Conservation (phyloP, 2,113 vertebrate species). For the Nerophis lumbriciformis region DNA sequence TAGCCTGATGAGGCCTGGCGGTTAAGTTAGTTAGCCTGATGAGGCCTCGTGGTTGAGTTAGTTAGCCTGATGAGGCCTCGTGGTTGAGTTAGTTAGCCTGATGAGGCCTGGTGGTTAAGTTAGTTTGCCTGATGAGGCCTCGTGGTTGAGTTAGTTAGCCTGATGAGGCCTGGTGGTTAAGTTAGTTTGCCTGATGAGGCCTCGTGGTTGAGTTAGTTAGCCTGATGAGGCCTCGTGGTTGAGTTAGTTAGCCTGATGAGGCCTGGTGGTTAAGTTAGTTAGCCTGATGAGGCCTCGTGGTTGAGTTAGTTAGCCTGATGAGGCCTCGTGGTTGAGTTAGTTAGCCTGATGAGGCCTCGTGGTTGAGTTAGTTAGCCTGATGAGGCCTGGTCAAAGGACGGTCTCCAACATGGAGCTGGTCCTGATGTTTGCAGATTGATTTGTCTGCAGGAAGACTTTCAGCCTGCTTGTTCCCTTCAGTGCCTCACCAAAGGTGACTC, state of each 20-base stretch:
- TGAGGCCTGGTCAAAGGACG: no score
- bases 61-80: not conserved
- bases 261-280: not conserved
- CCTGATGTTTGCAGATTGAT: no score
- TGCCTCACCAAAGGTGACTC: no score
- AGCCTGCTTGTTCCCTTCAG: not conserved
- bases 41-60: not conserved
- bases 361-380: no score
- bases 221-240: not conserved
- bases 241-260: constrained; percentile 1
- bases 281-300: not conserved
- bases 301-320: not conserved
- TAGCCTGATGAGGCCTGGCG: not conserved
- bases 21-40: not conserved
- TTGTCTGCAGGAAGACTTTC: not conserved
- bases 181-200: no score
- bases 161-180: not conserved
- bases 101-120: not conserved
- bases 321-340: not conserved
- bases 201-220: no score
- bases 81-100: not conserved
- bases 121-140: not conserved
- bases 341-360: no score
- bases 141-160: constrained; percentile 1
- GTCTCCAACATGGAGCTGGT: no score